phyloP scores from a whole-genome alignment of 2,797 vertebrate species.

The Ficedula albicollis region DNA sequence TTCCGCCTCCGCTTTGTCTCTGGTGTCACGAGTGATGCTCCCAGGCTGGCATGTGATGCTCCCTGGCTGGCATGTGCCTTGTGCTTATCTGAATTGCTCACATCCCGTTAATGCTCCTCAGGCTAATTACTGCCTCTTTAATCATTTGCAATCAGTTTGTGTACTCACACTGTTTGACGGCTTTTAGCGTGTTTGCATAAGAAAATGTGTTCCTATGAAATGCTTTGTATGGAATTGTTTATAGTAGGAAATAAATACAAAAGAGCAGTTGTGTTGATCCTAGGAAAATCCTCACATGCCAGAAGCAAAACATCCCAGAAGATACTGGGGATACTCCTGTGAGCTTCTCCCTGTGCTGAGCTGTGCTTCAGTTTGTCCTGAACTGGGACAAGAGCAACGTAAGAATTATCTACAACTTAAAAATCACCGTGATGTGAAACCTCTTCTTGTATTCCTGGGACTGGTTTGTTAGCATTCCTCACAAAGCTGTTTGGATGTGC shows the following conservation, averaged over 20 bases:
- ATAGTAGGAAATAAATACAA: neutral
- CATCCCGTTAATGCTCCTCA: neutral
- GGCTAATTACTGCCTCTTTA: neutral
- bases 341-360: neutral
- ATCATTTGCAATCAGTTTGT: neutral
- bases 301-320: neutral
- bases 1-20: neutral
- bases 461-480: neutral
- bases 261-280: neutral
- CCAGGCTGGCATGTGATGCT: neutral
- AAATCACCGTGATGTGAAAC: neutral
- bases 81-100: neutral
- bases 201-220: neutral
- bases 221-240: neutral
- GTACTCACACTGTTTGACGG: neutral
- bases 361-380: neutral
- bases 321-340: neutral
- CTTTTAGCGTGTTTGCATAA: neutral
- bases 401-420: neutral
- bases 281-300: neutral
- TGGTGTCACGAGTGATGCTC: neutral
- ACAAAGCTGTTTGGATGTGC: neutral
- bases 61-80: neutral
- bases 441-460: neutral
- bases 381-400: neutral